Base-by-base conservation (phyloP, 2,888 invertebrate genomes). In the Ischnura elegans region DNA sequence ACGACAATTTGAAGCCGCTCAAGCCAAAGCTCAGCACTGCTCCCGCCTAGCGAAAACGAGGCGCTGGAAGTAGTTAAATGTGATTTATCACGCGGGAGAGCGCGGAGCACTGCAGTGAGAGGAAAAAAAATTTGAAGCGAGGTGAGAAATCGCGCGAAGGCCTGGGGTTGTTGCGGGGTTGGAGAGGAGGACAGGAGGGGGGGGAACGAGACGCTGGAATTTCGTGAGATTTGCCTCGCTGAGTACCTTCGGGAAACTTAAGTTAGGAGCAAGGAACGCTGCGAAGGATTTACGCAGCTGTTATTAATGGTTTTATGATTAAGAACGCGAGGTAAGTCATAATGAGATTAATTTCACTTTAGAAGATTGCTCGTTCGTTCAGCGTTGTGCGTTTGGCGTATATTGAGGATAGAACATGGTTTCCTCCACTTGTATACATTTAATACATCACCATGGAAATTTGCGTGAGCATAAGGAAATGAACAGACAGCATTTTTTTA, bases 281-380 rank as follows among this genome's bases (percentile, higher is more conserved):
- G 8, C 29, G 36, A 36, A 76, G 76, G 76, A 76, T 76, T 76
- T 76, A 36, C 36, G 76, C 29, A 76, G 76, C 76, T 76, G 16
- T 76, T 36, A 76, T 76, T 36, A 36, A 76, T 76, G 76, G 76
- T 76, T 76, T 76, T 76, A 76, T 76, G 76, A 76, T 76, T 36
- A 76, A 29, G 76, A 8, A 76, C 76, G 3, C 36, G 13, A 36
- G 36, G 36, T 2, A 36, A 61, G 36, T 29, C 16, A 76, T 36
- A 76, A 36, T 76, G 36, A 76, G 76, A 76, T 36, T 76, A 36
- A 2, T 36, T 21, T 13, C 36, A 29, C 36, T 36, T 2, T 36
- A 36, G 10, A 76, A 76, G 76, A 36, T 10, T 29, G 29, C 36
- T 36, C 3, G 76, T 2, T 13, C 3, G 76, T 36, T 76, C 16